Base-by-base conservation (phyloP, 2,888 invertebrate genomes). In the Saturnia japonica region DNA sequence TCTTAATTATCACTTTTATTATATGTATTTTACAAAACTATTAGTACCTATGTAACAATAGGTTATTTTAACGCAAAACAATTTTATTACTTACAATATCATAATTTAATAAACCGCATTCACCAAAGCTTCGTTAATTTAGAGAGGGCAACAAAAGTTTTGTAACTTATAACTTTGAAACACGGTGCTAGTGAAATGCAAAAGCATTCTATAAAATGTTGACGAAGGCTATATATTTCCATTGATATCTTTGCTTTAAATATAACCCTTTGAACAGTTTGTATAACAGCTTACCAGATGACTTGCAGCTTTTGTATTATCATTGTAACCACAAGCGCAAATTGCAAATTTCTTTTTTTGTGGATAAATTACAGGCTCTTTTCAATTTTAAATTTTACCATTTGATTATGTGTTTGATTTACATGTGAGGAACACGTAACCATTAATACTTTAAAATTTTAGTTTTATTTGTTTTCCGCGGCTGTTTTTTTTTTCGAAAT, bases 261-360 rank as follows among this genome's bases (percentile, higher is more conserved):
- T 47, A 64, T 68, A 81, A 81, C 82, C 86, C 88, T 88, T 88
- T 86, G 76, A 80, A 78, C 71, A 80, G 80, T 83, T 87, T 88
- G 85, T 82, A 86, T 88, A 88, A 90, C 79, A 78, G 83, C 78
- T 80, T 74, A 74, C 86, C 87, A 90, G 84, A 89, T 90, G 90
- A 88, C 88, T 87, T 83, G 85, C 85, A 78, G 77, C 75, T 84
- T 78, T 78, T 76, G 82, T 82, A 83, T 84, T 84, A 76, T 80
- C 78, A 76, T 74, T 76, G 78, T 78, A 81, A 90, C 90, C 91
- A 78, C 90, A 90, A 79, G 77, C 82, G 80, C 86, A 89, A 87
- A 89, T 91, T 91, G 88, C 86, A 82, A 82, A 4, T 1, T 34
- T 62, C 4, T 34, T 85, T 85, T 82, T 80, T 79, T 82, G 80